Base-by-base conservation (phyloP, 2,888 invertebrate genomes). In the Hermaeophaga mercurialis region DNA sequence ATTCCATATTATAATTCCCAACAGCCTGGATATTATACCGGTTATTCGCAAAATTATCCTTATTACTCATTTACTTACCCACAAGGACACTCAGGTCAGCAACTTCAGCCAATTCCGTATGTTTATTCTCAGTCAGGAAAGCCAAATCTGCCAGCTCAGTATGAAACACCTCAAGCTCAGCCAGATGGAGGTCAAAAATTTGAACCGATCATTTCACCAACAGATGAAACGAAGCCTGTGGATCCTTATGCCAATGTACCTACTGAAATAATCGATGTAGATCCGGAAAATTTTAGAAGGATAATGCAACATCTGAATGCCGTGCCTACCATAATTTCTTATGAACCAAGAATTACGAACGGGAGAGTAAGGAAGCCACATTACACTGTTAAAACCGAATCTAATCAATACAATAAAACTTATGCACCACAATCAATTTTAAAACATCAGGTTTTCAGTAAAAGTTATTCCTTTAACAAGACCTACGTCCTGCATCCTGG, bases 241-340 rank as follows among this genome's bases (percentile, higher is more conserved):
- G 63, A 67, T 41, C 66, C 65, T 7, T 66, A 61, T 22, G 61
- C 63, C 1, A 56, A 66, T 44, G 53, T 70, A 7, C 64, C 65
- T 24, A 64, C 66, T 1, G 71, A 72, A 57, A 69, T 70, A 17
- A 62, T 72, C 22, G 72, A 71, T 43, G 64, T 70, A 0, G 62
- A 65, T 17, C 64, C 63, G 17, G 56, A 60, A 26, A 43, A 53
- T 19, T 62, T 63, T 24, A 56, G 59, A 36, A 47, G 54, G 34
- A 14, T 59, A 3, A 54, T 54, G 49, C 12, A 33, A 18, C 9
- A 9, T 9, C 24, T 58, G 1, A 5, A 47, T 7, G 54, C 46
- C 28, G 11, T 41, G 18, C 48, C 54, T 8, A 18, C 17, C 7
- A 49, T 58, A 15, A 19, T 58, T 12, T 45, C 54, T 1, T 53